Evolutionary conservation across 1,140 invertebrate species (phyloP), one percentile per base, ranked within the genome.

Genomic region (Drusus annulatus): DNA sequence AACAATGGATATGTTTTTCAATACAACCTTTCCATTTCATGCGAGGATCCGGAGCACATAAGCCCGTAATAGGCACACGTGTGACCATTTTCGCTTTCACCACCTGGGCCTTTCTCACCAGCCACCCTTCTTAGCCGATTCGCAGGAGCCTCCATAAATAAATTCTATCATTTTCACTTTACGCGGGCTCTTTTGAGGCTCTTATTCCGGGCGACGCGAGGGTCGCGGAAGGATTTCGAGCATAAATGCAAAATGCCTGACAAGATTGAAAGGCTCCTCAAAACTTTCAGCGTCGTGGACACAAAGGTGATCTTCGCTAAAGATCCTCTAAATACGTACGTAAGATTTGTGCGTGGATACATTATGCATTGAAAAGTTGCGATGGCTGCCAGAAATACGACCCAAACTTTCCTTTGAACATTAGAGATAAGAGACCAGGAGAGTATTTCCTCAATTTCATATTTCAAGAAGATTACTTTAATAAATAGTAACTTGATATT

Each of bases 41-140:
- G 31, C 45, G 13, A 16, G 3, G 28, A 17, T 15, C 21, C 31
- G 54, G 23, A 56, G 58, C 45, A 54, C 69, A n/a, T 63, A 75
- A 80, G 79, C 60, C 56, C 52, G 25, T 81, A 81, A 81, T 81
- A 56, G 80, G 80, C 51, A 28, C 80, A 78, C 80, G 80, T 77
- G 80, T 73, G 80, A 78, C 80, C 80, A 50, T 78, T 78, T 71
- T 69, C 60, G 51, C 58, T 60, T 58, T 28, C 56, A 23, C 54
- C 80, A 81, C 80, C 80, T 81, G 80, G 23, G 79, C 74, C 36
- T 54, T 52, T 51, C 65, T 16, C 63, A 45, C 50, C 16, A 16
- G 36, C 28, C 19, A 23, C 21, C 17, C 31, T 28, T 19, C 25
- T 51, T 25, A 58, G 63, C 62, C 76, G 45, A 56, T 80, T 77